These are phyloP conservation scores for Alouatta palliata DNA, from an alignment of 2,113 vertebrate species.

Conservation along the genomic window DNA sequence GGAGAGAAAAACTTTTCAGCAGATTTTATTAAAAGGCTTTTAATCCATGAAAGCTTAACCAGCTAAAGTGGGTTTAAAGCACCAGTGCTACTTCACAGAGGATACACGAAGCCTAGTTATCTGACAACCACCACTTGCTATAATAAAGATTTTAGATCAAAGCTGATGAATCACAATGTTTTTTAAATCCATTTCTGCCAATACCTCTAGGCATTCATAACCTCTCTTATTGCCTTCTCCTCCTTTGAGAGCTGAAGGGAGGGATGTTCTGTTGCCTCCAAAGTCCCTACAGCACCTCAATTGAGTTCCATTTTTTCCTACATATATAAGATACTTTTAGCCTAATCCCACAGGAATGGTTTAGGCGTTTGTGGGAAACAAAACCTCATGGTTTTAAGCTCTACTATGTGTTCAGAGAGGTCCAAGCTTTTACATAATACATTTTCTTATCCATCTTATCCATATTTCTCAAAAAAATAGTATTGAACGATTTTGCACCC, in stretches of 20 bases:
- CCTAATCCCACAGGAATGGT: neutral
- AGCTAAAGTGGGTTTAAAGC: conserved; percentile 28
- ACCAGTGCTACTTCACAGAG: neutral
- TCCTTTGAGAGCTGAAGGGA: neutral
- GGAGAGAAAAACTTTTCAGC: conserved; percentile 29
- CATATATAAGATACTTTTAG: neutral
- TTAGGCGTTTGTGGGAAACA: too few species aligned
- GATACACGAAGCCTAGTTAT: neutral
- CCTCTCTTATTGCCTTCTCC: neutral
- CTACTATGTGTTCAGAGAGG: neutral
- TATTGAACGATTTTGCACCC: neutral
- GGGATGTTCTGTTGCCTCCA: neutral
- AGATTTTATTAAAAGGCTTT: conserved; percentile 70
- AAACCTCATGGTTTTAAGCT: neutral
- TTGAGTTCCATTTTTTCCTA: neutral
- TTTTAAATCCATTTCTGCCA: neutral
- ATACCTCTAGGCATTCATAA: neutral
- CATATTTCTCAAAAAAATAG: neutral
- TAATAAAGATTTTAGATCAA: conserved; percentile 40
- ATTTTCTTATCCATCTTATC: neutral
- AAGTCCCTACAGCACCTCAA: neutral
- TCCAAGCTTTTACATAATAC: neutral
- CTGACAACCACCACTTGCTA: neutral
- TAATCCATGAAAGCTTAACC: conserved; percentile 56
- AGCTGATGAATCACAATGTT: neutral